phyloP scores from a whole-genome alignment of 1,140 invertebrate genomes.

The Drosophila novamexicana region DNA sequence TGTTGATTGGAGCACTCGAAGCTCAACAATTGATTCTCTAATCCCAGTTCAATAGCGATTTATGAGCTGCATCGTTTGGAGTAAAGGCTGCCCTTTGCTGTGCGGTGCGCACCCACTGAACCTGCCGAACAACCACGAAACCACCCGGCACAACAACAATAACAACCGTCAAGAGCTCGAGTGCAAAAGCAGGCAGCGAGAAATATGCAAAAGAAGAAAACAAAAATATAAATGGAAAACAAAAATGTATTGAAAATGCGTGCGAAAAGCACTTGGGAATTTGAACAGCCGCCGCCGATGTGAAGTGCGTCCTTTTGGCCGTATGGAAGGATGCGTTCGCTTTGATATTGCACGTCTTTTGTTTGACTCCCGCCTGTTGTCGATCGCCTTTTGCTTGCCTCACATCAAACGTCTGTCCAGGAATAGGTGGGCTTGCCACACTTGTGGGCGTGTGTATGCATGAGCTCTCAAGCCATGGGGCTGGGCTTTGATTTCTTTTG shows the following conservation, averaged over 20 bases:
- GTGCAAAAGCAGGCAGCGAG: not conserved
- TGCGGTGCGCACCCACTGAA: not conserved
- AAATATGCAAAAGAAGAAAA: slow-evolving; percentile 5
- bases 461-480: slow-evolving; percentile 52
- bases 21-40: slow-evolving; percentile 28
- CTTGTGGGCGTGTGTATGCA: slow-evolving; percentile 68
- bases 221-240: slow-evolving; percentile 11
- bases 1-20: slow-evolving; percentile 19
- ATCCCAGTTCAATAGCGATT: not conserved
- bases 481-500: slow-evolving; percentile 61
- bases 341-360: slow-evolving; percentile 39
- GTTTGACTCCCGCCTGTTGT: slow-evolving; percentile 1
- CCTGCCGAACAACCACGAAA: slow-evolving; percentile 12
- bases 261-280: slow-evolving; percentile 52
- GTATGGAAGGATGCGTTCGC: slow-evolving; percentile 6
- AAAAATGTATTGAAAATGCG: slow-evolving; percentile 67
- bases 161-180: slow-evolving; percentile 12
- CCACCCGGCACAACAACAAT: slow-evolving; percentile 21
- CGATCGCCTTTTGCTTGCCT: slow-evolving; percentile 53
- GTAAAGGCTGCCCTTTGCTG: slow-evolving; percentile 20
- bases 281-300: slow-evolving; percentile 40
- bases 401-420: slow-evolving; percentile 53
- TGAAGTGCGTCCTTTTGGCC: slow-evolving; percentile 32
- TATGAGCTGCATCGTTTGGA: slow-evolving; percentile 17
- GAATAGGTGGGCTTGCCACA: slow-evolving; percentile 36